phyloP scores from a whole-genome alignment of 2,797 vertebrate species.

The Neoniphon sammara region DNA sequence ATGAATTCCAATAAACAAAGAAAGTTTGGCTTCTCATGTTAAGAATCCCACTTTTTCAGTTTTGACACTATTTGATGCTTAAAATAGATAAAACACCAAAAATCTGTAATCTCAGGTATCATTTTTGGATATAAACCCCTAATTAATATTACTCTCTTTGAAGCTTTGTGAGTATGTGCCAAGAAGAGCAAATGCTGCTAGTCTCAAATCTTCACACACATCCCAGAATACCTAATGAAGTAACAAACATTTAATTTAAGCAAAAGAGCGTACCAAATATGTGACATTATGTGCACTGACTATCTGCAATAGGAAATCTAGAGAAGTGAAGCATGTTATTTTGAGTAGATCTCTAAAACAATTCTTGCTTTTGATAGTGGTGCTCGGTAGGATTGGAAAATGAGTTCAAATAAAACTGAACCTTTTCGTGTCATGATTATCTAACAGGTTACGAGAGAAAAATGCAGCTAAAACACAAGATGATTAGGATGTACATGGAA shows the following conservation, averaged over 20 bases:
- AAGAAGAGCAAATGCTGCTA: conserved; percentile 43
- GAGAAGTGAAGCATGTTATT: conserved; percentile 31
- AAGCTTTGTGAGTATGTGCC: conserved; percentile 58
- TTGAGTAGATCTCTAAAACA: conserved; percentile 32
- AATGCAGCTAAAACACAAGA: conserved; percentile 52
- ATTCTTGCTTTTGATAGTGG: conserved; percentile 50
- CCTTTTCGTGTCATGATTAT: conserved; percentile 62
- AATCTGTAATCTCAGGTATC: background rate
- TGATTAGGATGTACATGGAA: conserved; percentile 39
- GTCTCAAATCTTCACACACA: conserved; percentile 60
- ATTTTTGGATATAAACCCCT: conserved; percentile 47
- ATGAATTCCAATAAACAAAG: conserved; percentile 23
- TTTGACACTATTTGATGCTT: conserved; percentile 27
- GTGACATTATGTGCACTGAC: conserved; percentile 21
- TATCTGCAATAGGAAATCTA: conserved; percentile 35
- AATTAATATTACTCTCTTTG: conserved; percentile 55
- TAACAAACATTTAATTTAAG: conserved; percentile 25
- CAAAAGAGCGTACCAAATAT: conserved; percentile 36
- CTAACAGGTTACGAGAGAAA: conserved; percentile 37
- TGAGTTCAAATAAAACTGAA: conserved; percentile 21
- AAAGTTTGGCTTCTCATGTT: background rate
- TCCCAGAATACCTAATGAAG: conserved; percentile 47
- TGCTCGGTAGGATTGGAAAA: conserved; percentile 35
- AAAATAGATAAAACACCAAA: background rate
- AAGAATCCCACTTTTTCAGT: background rate